Evolutionary conservation across 2,888 invertebrate genomes (phyloP), one percentile per base, ranked within the genome.

Genomic region (Polylopha cassiicola): DNA sequence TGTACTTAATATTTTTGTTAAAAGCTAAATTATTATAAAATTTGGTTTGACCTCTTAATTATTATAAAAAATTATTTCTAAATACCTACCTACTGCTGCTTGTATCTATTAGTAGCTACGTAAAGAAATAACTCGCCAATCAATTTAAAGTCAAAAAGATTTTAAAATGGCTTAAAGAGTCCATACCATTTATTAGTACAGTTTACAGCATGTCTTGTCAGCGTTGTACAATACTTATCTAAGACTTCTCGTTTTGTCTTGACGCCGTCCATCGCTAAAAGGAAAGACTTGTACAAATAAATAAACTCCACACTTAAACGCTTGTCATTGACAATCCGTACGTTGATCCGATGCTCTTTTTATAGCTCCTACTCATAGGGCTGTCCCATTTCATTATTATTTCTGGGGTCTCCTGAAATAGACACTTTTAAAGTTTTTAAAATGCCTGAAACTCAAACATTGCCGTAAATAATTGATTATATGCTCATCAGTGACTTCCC

Each of bases 251-350:
- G 76, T 80, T 76, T 76, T 71, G 74, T 78, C 61, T 73, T 63
- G 61, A 48, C 52, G 37, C 42, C 58, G 58, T 60, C 59, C 66
- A 63, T 70, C 73, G 77, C 79, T 85, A 84, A 85, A 79, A 85
- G 84, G 82, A 69, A 84, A 82, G 76, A 70, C 84, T 72, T 84
- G 84, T 85, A 71, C 65, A 77, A 75, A 84, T 84, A 84, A 85
- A 85, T 81, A 82, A 74, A 76, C 70, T 59, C 48, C 61, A 65
- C 69, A 65, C 66, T 81, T 78, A 80, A 82, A 78, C 70, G 77
- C 81, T 77, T 80, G 84, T 82, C 82, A 79, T 79, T 81, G 84
- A 81, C 84, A 80, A 80, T 82, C 72, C 61, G 55, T 56, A 58
- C 59, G 65, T 68, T 74, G 72, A 75, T 74, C 74, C 69, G 48